Percentiles rank a stretch among this genome's conserved stretches.
Evolutionary conservation across 2,888 invertebrate genomes (phyloP).

Genomic region (Gerris lacustris): DNA sequence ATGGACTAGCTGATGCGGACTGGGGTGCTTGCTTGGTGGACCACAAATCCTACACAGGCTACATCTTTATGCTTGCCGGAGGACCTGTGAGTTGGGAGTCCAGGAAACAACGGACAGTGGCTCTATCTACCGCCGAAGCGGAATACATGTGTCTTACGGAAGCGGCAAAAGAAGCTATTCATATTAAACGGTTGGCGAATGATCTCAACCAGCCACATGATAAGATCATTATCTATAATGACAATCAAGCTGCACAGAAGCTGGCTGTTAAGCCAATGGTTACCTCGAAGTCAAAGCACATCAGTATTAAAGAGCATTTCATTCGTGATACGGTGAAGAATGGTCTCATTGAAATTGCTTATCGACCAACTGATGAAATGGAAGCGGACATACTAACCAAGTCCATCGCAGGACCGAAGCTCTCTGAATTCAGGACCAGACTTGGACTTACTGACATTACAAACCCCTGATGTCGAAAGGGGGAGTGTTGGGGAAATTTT

Average conservation of each 20-base stretch:
- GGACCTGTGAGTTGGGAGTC: slow-evolving; percentile 1
- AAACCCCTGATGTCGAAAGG: too few species aligned
- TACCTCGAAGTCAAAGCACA: background rate
- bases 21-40: background rate
- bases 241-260: background rate
- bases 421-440: too few species aligned
- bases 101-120: slow-evolving; percentile 8
- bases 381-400: too few species aligned
- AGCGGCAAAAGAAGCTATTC: background rate
- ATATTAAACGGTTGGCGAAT: background rate
- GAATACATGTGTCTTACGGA: slow-evolving; percentile 5
- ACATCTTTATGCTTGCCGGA: background rate
- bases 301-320: slow-evolving; percentile 1
- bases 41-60: background rate
- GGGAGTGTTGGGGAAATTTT: too few species aligned
- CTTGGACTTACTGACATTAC: too few species aligned
- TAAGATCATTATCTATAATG: background rate
- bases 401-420: too few species aligned
- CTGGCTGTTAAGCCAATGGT: background rate
- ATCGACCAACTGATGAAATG: too few species aligned
- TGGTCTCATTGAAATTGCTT: too few species aligned
- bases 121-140: slow-evolving; percentile 11
- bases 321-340: background rate
- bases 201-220: background rate
- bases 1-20: background rate